Base-by-base conservation (phyloP, 2,797 vertebrate genomes). In the Gambelia wislizenii region DNA sequence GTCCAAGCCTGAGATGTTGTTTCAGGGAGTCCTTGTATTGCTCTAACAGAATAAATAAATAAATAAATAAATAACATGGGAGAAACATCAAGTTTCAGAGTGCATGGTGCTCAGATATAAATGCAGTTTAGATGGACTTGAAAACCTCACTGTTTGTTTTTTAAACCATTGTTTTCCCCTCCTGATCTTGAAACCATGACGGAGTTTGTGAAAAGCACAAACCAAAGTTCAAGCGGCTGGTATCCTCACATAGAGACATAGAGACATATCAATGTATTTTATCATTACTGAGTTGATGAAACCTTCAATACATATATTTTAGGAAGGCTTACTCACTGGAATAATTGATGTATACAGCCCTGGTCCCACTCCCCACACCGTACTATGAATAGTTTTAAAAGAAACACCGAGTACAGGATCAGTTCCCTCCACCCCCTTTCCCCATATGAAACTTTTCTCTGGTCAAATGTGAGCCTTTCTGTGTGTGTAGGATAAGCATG, bases 381-480 rank as follows among this genome's bases (percentile, higher is more conserved):
- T 56, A 92, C 77, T 84, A 87, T 44, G 91, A 89, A 85, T 84
- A 93, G 84, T 93, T 96, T 93, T 91, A 64, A 89, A 82, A 88
- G 81, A 91, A 85, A 87, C 92, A 85, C 87, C 93, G 87, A 91
- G 93, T 89, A 72, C 9, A 54, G 54, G 2, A 5, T 42, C 61
- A 75, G 36, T 90, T 90, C 33, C 42, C 3, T 6, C 52, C 56
- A 69, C 89, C 52, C 44, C 9, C 88, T 64, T 78, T n/a, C 39
- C 20, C 18, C 81, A 90, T 20, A 47, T 52, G 85, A 5, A 42
- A 27, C 18, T 36, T 47, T 27, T 39, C 10, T 13, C 14, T 3
- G 6, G 91, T 94, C 90, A 87, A 96, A 91, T 93, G 83, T 95
- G 92, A 96, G 92, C 36, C 52, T 94, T n/a, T n/a, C n/a, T n/a